Conservation (phyloP, 1,140 invertebrate genomes). For the Drosophila arizonae region DNA sequence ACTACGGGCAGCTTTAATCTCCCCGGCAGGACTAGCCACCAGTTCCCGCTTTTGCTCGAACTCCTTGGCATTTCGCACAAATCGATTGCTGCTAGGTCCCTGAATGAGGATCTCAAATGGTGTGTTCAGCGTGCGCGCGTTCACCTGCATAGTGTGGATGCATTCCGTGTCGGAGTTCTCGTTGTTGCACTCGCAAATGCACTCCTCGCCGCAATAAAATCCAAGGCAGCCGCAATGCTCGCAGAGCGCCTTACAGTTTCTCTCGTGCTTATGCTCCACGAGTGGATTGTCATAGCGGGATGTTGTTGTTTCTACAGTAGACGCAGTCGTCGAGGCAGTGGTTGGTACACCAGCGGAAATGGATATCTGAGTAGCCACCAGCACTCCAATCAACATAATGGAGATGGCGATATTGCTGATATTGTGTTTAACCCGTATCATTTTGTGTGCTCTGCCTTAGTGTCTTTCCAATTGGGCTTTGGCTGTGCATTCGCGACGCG, state of each 20-base stretch:
- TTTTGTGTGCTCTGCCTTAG: conserved; percentile 36
- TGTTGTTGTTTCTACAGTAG: neutral
- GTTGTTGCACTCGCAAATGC: conserved; percentile 80
- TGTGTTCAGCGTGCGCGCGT: conserved; percentile 54
- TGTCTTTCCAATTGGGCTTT: conserved; percentile 42
- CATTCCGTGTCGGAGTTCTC: conserved; percentile 75
- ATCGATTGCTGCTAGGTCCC: conserved; percentile 72
- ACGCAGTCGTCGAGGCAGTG: conserved; percentile 1
- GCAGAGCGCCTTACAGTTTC: conserved; percentile 76
- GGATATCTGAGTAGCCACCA: conserved; percentile 35
- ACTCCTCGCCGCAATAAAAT: conserved; percentile 82
- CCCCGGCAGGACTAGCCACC: conserved; percentile 21
- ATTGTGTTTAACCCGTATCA: conserved; percentile 43
- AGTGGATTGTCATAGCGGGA: conserved; percentile 49
- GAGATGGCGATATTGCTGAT: conserved; percentile 22
- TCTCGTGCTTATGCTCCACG: conserved; percentile 55
- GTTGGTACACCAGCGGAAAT: conserved; percentile 1
- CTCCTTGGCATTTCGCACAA: conserved; percentile 72
- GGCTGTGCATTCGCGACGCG: conserved; percentile 31
- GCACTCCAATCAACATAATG: conserved; percentile 47
- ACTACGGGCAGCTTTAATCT: conserved; percentile 20
- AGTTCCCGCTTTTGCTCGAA: conserved; percentile 65
- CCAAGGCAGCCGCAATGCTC: conserved; percentile 76
- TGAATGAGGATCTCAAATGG: conserved; percentile 80
- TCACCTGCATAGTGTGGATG: conserved; percentile 70